phyloP scores from a whole-genome alignment of 1,140 invertebrate genomes.

The Eciton burchellii region DNA sequence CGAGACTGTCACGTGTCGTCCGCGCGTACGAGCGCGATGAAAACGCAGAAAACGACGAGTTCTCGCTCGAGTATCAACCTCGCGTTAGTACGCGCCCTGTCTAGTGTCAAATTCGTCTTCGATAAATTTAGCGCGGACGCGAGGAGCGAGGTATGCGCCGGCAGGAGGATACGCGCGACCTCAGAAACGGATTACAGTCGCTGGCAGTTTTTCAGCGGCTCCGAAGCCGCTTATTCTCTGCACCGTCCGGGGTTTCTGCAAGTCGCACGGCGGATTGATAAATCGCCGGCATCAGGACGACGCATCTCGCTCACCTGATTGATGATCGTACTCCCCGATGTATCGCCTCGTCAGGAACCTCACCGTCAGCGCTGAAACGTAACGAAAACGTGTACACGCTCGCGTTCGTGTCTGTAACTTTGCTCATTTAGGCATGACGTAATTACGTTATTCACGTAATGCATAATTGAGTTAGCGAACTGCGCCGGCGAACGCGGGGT shows the following conservation, averaged over 20 bases:
- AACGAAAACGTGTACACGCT: constrained; percentile 61
- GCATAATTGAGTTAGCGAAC: constrained; percentile 52
- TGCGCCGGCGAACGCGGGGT: not conserved
- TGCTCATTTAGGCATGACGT: constrained; percentile 1
- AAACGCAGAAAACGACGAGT: constrained; percentile 68
- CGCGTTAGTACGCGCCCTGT: constrained; percentile 70
- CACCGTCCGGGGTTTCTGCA: too few relatives aligned
- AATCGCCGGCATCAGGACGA: not conserved
- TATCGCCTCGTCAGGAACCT: constrained; percentile 95
- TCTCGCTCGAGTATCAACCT: constrained; percentile 71
- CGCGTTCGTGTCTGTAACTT: not conserved
- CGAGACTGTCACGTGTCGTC: constrained; percentile 59
- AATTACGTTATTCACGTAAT: constrained; percentile 37
- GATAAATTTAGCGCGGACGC: constrained; percentile 81
- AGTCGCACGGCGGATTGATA: constrained; percentile 16
- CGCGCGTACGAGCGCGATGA: constrained; percentile 24
- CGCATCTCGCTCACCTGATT: constrained; percentile 89
- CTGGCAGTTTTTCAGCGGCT: constrained; percentile 79
- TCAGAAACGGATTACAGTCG: constrained; percentile 60
- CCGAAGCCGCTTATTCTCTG: constrained; percentile 1
- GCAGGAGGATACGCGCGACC: constrained; percentile 52
- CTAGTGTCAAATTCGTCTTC: constrained; percentile 81
- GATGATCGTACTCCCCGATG: constrained; percentile 97
- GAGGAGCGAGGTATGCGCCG: constrained; percentile 65
- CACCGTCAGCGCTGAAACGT: constrained; percentile 93